Percentiles rank a stretch among this genome's conserved stretches.
phyloP scores from a whole-genome alignment of 2,797 vertebrate genomes.

The Thripadectes ignobilis region DNA sequence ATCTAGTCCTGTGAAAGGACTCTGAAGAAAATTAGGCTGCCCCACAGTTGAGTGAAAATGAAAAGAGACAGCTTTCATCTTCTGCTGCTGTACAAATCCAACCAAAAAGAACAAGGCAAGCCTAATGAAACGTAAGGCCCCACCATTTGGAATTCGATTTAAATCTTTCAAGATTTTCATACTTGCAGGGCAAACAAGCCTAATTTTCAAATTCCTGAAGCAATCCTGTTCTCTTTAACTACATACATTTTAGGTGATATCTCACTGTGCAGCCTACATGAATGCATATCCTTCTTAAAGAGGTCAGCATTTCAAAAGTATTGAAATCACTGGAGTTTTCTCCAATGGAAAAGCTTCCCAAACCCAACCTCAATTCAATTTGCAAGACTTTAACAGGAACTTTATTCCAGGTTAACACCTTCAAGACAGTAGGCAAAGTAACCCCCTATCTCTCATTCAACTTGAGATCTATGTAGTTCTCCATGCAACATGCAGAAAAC shows the following conservation, averaged over 20 bases:
- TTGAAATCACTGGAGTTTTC: neutral
- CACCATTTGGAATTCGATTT: neutral
- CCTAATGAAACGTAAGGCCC: neutral
- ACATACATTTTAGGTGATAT: neutral
- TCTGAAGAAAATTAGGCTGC: neutral
- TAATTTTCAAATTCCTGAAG: neutral
- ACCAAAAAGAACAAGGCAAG: neutral
- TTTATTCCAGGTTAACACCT: neutral
- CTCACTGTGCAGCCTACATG: neutral
- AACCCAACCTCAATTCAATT: neutral
- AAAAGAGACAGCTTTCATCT: neutral
- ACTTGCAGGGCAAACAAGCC: neutral
- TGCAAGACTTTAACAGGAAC: neutral
- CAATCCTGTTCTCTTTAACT: neutral
- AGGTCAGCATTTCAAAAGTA: neutral
- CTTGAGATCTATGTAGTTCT: rapidly evolving
- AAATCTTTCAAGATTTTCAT: neutral
- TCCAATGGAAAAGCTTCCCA: neutral
- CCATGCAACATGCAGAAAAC: neutral
- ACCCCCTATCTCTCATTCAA: neutral
- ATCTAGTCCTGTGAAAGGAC: neutral
- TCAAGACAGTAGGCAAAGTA: neutral
- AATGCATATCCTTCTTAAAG: neutral
- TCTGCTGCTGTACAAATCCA: neutral
- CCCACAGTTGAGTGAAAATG: neutral